Conservation (phyloP, 2,113 vertebrate genomes). For the Onychostoma macrolepis region DNA sequence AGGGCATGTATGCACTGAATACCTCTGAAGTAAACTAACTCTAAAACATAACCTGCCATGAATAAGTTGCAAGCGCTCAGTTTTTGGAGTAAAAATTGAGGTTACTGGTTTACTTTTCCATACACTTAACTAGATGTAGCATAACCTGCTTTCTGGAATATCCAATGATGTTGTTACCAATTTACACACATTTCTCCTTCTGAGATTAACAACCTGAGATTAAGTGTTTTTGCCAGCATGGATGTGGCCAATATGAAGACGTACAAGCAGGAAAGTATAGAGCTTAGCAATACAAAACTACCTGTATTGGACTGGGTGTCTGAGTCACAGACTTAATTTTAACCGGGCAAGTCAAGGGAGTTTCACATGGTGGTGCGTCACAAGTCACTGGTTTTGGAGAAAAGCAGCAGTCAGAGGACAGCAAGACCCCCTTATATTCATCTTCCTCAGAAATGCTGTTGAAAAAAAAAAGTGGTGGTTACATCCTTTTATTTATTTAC, state of each 20-base stretch:
- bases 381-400: background rate
- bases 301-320: conserved; percentile 43
- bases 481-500: background rate
- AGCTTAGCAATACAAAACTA: background rate
- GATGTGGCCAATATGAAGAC: background rate
- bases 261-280: background rate
- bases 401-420: conserved; percentile 29
- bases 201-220: background rate
- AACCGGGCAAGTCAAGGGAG: background rate
- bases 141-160: background rate
- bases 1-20: background rate
- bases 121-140: background rate
- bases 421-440: conserved; percentile 2
- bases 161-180: background rate
- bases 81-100: background rate
- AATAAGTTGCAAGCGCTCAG: background rate
- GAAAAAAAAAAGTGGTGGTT: no score
- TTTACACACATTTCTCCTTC: background rate
- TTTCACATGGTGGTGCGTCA: conserved; percentile 1
- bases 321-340: conserved; percentile 11
- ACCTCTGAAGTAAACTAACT: background rate
- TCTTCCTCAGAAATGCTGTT: background rate
- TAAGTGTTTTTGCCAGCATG: background rate
- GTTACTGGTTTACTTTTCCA: background rate
- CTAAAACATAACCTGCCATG: background rate